Base-by-base conservation (phyloP, 2,888 invertebrate species). In the Callyntrura guangdongensis region DNA sequence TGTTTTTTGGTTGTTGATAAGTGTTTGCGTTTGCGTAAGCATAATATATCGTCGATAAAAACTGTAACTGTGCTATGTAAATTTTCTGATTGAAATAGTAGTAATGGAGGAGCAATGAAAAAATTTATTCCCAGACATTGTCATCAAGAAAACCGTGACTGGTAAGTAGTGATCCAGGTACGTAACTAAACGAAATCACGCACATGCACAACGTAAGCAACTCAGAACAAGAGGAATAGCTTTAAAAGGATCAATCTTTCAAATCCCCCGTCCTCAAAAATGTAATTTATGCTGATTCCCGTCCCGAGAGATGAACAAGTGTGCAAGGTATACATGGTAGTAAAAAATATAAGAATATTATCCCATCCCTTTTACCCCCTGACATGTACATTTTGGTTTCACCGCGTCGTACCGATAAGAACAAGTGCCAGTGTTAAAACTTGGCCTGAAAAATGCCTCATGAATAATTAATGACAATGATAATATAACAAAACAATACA, bases 381-480 rank as follows among this genome's bases (percentile, higher is more conserved):
- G 27, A 17, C 27, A n/a, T 69, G 36, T 45, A 36, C 45, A 12
- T 45, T 36, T 14, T 36, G 25, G 27, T 6, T 67, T 11, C n/a
- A 61, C 64, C 12, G 11, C 25, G 20, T 20, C 11, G 22, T 59
- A 17, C 6, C 17, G 59, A 69, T 69, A 69, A 69, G n/a, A n/a
- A 3, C 36, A 69, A n/a, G 14, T 17, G 27, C 36, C 20, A 20
- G 6, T 69, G 11, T 2, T 74, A 1, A n/a, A 74, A 74, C 20
- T 20, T 17, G 53, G 53, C 25, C 25, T 77, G 22, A 47, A 22
- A 77, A 72, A 72, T 25, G 9, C 12, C 36, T 77, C 77, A 77
- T 77, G 77, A 77, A 77, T 77, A 77, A 77, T 77, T 77, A 77
- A 77, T 77, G 77, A 53, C 25, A 25, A 61, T 61, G 53, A 72